phyloP scores from a whole-genome alignment of 2,797 vertebrate genomes.

The Spinus olivaceus region DNA sequence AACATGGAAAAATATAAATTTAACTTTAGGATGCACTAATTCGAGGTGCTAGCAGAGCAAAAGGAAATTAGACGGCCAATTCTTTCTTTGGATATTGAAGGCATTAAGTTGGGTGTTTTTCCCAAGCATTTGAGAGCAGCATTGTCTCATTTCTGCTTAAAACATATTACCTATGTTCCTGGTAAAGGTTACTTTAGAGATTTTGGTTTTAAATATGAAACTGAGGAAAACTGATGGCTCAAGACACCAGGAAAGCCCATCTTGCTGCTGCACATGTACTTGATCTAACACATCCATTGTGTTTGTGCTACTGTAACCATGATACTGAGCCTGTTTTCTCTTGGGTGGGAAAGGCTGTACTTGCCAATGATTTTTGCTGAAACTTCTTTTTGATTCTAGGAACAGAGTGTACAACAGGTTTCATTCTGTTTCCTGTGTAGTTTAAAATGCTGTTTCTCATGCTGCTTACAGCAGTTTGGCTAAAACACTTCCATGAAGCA shows the following conservation, averaged over 20 bases:
- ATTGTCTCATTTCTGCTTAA: not conserved
- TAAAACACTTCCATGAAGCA: not conserved
- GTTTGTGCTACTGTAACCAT: slow-evolving; percentile 17
- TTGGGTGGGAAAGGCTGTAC: not conserved
- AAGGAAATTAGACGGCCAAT: not conserved
- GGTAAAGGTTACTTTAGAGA: not conserved
- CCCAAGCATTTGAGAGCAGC: not conserved
- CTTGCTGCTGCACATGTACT: not conserved
- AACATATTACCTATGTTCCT: not conserved
- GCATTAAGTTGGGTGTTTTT: not conserved
- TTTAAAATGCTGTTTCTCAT: not conserved
- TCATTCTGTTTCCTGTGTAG: not conserved
- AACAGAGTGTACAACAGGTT: not conserved
- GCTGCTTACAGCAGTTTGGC: slow-evolving; percentile 17
- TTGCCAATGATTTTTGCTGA: not conserved
- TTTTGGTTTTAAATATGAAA: not conserved
- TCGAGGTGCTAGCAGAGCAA: not conserved
- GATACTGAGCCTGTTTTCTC: not conserved
- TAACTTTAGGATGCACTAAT: not conserved
- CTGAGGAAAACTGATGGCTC: not conserved
- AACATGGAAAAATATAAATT: not conserved
- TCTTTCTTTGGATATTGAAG: not conserved
- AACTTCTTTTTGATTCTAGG: not conserved
- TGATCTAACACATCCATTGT: not conserved
- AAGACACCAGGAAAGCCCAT: not conserved